Base-by-base conservation (phyloP, 2,113 vertebrate species). In the Enhydra lutris region DNA sequence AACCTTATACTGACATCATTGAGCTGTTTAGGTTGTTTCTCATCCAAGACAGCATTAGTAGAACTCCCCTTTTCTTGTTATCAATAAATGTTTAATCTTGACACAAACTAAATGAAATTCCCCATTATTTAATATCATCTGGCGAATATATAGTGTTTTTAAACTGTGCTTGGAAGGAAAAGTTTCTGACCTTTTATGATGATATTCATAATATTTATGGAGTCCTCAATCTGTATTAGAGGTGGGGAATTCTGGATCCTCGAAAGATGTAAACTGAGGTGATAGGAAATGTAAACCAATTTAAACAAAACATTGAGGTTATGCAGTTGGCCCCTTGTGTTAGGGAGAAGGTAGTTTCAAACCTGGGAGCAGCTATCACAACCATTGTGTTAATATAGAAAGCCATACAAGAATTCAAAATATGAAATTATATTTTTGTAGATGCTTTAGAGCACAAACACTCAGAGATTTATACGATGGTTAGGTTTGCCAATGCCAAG, bases 61-160 rank as follows among this genome's bases (percentile, higher is more conserved):
- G 76, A 6, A 87, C 42, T 87, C 45, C 11, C 1, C 4, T 81
- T 50, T 95, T 80, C 15, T 73, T 14, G 1, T 92, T 94, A 87
- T 74, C 52, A 87, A 57, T 39, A 50, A 18, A 63, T 63, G 81
- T 29, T 65, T 52, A 59, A 86, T 79, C 36, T 7, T 79, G 31
- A 73, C 42, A 85, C 4, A 45, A 55, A 74, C 17, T 3, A 84
- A 79, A 59, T 47, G 34, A 73, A 78, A 78, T 52, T 29, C 1
- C 26, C 4, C 57, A 24, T 76, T 91, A 61, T 78, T 71, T 95
- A 12, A 95, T 95, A 45, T 82, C 18, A 71, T 39, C 14, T 76
- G 9, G 42, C 29, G 85, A 88, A 73, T 21, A 18, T 82, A 52
- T 74, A 29, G 23, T 74, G 4, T 67, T 34, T 82, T 78, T 42